Conservation (phyloP, 2,113 vertebrate species). For the Scomber colias region DNA sequence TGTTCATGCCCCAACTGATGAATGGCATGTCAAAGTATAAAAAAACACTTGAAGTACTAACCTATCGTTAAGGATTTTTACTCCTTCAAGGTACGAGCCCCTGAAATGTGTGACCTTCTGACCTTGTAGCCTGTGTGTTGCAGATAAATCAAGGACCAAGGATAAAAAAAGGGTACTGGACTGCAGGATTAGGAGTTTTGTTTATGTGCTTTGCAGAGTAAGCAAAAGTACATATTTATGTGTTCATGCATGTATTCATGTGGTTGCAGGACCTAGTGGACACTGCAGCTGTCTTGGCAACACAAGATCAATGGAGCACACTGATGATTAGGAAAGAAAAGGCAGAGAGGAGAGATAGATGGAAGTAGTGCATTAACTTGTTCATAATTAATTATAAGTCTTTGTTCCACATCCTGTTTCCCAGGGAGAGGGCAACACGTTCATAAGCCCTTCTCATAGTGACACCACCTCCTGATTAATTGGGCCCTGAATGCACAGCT, state of each 20-base stretch:
- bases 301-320: too few relatives aligned
- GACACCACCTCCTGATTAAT: constrained; percentile 65
- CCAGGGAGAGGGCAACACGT: constrained; percentile 42
- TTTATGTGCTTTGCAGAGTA: constrained; percentile 7
- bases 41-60: constrained; percentile 25
- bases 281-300: too few relatives aligned
- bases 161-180: not conserved
- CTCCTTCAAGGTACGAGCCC: not conserved
- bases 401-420: constrained; percentile 44
- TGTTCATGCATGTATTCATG: too few relatives aligned
- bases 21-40: constrained; percentile 30
- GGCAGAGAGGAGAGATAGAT: not conserved
- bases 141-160: constrained; percentile 22
- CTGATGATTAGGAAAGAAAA: too few relatives aligned
- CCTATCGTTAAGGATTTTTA: constrained; percentile 1
- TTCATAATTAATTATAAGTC: constrained; percentile 56
- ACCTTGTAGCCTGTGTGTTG: constrained; percentile 4
- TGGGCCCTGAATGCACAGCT: constrained; percentile 53
- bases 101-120: constrained; percentile 12
- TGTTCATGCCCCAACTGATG: constrained; percentile 23
- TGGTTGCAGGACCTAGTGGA: too few relatives aligned
- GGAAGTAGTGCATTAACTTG: constrained; percentile 31
- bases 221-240: not conserved
- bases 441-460: constrained; percentile 53
- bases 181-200: not conserved